Percentiles rank a stretch among this genome's conserved stretches.
Conservation (phyloP, 2,888 invertebrate species). For the Amiota mariae region DNA sequence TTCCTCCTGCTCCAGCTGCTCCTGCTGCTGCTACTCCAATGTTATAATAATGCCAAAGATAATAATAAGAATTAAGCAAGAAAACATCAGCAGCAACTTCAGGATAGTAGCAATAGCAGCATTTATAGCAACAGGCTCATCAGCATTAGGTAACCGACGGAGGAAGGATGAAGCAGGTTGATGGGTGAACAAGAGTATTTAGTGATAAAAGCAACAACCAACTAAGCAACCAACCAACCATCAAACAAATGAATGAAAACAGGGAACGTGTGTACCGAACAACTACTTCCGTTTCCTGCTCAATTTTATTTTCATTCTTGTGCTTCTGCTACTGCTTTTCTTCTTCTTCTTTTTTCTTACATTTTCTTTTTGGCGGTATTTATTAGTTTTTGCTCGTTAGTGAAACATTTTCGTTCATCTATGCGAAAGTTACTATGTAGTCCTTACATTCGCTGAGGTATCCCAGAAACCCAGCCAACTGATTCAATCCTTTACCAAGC, state of each 20-base stretch:
- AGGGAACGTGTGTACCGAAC: conserved; percentile 47
- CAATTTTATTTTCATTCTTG: conserved; percentile 48
- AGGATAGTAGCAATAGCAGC: too few relatives aligned
- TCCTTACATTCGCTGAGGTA: neutral
- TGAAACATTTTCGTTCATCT: conserved; percentile 39
- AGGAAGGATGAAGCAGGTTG: too few relatives aligned
- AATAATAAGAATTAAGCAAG: conserved; percentile 68
- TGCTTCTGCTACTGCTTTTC: conserved; percentile 56
- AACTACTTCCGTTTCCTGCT: conserved; percentile 67
- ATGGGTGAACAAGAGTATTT: neutral
- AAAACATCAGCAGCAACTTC: conserved; percentile 50
- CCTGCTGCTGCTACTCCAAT: conserved; percentile 31
- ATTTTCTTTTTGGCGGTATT: conserved; percentile 57
- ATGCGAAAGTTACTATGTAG: neutral
- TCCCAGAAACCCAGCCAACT: neutral
- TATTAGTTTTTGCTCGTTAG: conserved; percentile 73
- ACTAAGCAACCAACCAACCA: too few relatives aligned
- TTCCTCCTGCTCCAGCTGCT: too few relatives aligned
- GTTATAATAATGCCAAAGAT: conserved; percentile 63
- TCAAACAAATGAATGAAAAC: neutral
- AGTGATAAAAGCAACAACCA: neutral
- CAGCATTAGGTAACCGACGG: neutral
- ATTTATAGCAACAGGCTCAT: neutral
- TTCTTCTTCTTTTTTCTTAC: conserved; percentile 64
- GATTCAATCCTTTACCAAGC: neutral